A percentile compares a stretch with the other conserved stretches of the same genome.
These are phyloP conservation scores for Laupala kohalensis DNA, from an alignment of 1,140 invertebrate genomes.

Conservation along the genomic window DNA sequence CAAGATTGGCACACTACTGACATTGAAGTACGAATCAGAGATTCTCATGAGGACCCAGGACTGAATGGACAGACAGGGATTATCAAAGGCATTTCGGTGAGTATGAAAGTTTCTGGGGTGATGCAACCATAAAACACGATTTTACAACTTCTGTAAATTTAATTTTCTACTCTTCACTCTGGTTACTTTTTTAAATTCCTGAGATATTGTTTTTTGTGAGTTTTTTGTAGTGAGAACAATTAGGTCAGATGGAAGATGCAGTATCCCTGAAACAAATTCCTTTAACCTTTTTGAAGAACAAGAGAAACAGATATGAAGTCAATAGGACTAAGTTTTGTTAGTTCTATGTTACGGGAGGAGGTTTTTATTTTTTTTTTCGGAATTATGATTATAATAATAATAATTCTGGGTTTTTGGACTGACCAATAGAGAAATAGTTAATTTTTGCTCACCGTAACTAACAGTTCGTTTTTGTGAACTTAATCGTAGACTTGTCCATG, in stretches of 20 bases:
- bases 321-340: no score
- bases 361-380: no score
- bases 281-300: no score
- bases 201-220: neutral
- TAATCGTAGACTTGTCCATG: neutral
- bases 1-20: conserved; percentile 86
- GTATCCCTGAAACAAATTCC: neutral
- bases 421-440: no score
- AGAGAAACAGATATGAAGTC: no score
- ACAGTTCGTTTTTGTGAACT: neutral
- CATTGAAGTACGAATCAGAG: conserved; percentile 71
- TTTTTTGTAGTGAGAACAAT: neutral
- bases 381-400: no score
- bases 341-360: no score
- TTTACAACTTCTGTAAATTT: no score
- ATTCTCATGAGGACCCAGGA: conserved; percentile 65
- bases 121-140: neutral
- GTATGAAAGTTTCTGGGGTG: conserved; percentile 17
- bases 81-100: conserved; percentile 69
- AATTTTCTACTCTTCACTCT: neutral
- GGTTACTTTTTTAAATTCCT: neutral
- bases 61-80: conserved; percentile 76
- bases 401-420: no score
- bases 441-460: neutral
- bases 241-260: neutral